phyloP scores from a whole-genome alignment of 1,140 invertebrate genomes.

The Drosophila tsacasi region DNA sequence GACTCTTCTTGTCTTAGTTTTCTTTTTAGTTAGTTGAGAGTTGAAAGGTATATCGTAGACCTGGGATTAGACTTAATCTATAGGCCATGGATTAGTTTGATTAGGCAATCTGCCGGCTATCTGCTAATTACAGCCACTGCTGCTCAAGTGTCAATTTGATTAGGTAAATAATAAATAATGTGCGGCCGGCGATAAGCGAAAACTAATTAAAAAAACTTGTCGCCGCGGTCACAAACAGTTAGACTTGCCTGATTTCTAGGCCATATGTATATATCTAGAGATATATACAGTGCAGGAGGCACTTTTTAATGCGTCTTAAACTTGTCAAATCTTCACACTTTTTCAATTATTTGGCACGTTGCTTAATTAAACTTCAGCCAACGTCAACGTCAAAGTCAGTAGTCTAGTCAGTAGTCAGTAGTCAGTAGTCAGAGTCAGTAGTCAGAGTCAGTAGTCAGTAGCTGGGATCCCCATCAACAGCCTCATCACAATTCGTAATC shows the following conservation, averaged over 20 bases:
- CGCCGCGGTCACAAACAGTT: slow-evolving; percentile 38
- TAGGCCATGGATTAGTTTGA: slow-evolving; percentile 29
- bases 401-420: slow-evolving; percentile 48
- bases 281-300: slow-evolving; percentile 5
- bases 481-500: slow-evolving; percentile 25
- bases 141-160: slow-evolving; percentile 75
- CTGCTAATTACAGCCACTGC: slow-evolving; percentile 48
- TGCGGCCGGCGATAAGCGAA: slow-evolving; percentile 36
- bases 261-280: slow-evolving; percentile 27
- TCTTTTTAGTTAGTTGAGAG: no score
- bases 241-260: slow-evolving; percentile 64
- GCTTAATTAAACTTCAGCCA: slow-evolving; percentile 83
- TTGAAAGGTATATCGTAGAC: neutral
- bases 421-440: slow-evolving; percentile 39
- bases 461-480: slow-evolving; percentile 52
- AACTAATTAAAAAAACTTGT: slow-evolving; percentile 54
- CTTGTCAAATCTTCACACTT: slow-evolving; percentile 84
- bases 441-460: slow-evolving; percentile 48
- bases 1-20: neutral
- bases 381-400: slow-evolving; percentile 76
- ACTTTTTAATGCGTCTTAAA: slow-evolving; percentile 81
- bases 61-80: slow-evolving; percentile 3
- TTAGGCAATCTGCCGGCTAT: slow-evolving; percentile 43
- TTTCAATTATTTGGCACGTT: slow-evolving; percentile 84
- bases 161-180: slow-evolving; percentile 68